Conservation (phyloP, 2,888 invertebrate species). For the Rhaphigaster nebulosa region DNA sequence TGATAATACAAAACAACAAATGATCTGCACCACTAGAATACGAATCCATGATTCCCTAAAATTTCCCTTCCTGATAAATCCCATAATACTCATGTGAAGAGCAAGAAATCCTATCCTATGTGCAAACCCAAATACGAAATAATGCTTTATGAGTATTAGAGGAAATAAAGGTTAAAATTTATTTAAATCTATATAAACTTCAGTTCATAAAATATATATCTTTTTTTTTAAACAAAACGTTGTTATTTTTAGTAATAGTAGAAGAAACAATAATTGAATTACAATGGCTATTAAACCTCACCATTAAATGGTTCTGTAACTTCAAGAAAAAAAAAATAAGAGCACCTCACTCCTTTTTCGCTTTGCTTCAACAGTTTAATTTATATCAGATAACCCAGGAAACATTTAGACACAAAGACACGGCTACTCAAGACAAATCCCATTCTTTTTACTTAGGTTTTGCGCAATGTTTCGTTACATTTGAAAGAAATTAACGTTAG, state of each 20-base stretch:
- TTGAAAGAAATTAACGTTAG: background rate
- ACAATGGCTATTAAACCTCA: background rate
- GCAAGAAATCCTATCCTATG: too few species aligned
- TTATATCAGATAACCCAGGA: conserved; percentile 17
- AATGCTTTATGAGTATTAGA: too few species aligned
- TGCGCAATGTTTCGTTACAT: background rate
- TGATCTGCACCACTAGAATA: too few species aligned
- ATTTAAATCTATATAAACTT: too few species aligned
- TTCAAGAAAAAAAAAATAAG: background rate
- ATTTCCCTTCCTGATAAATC: too few species aligned
- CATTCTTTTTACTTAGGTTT: background rate
- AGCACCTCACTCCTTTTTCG: background rate
- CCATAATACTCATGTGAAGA: too few species aligned
- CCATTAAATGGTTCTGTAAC: background rate
- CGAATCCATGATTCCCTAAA: too few species aligned
- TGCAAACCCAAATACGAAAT: too few species aligned
- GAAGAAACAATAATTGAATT: background rate
- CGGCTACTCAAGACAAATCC: background rate
- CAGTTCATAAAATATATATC: too few species aligned
- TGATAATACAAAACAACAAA: too few species aligned
- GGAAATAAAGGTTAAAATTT: too few species aligned
- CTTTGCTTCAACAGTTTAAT: conserved; percentile 5
- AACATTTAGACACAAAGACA: background rate
- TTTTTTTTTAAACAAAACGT: background rate
- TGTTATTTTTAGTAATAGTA: background rate